phyloP scores from a whole-genome alignment of 2,797 vertebrate species.

The Anas bahamensis region DNA sequence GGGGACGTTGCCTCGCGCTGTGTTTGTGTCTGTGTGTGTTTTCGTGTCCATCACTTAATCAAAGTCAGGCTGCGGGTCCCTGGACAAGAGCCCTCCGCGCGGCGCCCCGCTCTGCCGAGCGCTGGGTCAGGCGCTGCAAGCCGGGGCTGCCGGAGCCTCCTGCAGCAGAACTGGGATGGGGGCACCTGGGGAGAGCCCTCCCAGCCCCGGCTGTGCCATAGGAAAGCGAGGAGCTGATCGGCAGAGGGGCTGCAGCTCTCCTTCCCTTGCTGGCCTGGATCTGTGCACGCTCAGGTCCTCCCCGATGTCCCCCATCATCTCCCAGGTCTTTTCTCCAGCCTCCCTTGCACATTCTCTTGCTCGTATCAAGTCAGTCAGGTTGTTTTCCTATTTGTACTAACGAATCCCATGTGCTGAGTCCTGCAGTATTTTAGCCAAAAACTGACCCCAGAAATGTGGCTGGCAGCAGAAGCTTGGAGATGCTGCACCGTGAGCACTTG shows the following conservation, averaged over 20 bases:
- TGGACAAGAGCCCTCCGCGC: not conserved
- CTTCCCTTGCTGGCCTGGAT: not conserved
- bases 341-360: not conserved
- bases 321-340: not conserved
- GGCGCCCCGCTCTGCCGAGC: not conserved
- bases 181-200: not conserved
- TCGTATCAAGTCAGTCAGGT: fast-evolving
- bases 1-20: slow-evolving; percentile 57
- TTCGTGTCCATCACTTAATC: slow-evolving; percentile 72
- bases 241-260: not conserved
- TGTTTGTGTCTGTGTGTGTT: slow-evolving; percentile 55
- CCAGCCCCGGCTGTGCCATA: not conserved
- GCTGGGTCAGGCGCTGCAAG: slow-evolving; percentile 28
- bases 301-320: not conserved
- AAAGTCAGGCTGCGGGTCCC: slow-evolving; percentile 59
- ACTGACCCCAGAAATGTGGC: not conserved
- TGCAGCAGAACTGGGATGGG: not conserved
- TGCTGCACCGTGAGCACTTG: not conserved
- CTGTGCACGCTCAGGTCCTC: not conserved
- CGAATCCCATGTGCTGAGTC: not conserved
- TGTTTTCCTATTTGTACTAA: not conserved
- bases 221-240: not conserved
- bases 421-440: not conserved
- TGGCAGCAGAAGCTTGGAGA: not conserved
- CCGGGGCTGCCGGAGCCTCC: not conserved